phyloP scores from a whole-genome alignment of 2,888 invertebrate species.

The Aporophyla nigra region DNA sequence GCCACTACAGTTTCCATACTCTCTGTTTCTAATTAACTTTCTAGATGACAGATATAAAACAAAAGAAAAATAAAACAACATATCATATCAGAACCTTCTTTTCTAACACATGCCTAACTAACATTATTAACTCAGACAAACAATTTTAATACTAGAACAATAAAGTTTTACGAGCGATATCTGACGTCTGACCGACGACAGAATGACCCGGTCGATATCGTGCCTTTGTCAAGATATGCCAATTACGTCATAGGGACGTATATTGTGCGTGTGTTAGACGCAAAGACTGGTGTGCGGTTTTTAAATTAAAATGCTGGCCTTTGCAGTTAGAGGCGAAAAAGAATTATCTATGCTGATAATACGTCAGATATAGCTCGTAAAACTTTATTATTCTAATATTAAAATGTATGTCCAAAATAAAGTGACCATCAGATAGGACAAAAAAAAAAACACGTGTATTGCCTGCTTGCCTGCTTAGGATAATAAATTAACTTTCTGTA shows the following conservation, averaged over 20 bases:
- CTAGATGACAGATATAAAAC: background rate
- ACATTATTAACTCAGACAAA: conserved; percentile 28
- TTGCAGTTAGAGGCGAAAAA: background rate
- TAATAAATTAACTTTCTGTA: no score
- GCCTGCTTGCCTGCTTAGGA: no score
- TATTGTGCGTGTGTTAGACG: background rate
- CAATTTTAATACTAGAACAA: conserved; percentile 46
- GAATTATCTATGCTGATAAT: background rate
- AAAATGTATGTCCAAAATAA: no score
- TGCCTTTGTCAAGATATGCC: conserved; percentile 31
- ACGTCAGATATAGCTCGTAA: no score
- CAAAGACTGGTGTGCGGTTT: background rate
- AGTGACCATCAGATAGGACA: no score
- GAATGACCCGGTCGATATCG: conserved; percentile 50
- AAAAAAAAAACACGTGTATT: no score
- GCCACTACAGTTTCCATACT: no score
- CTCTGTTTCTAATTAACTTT: background rate
- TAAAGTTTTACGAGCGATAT: conserved; percentile 58
- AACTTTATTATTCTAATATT: no score
- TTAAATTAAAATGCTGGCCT: background rate
- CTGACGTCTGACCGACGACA: conserved; percentile 52
- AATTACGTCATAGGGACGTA: conserved; percentile 32
- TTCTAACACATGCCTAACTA: background rate
- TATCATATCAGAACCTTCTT: background rate
- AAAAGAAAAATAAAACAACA: background rate